phyloP scores from a whole-genome alignment of 2,888 invertebrate genomes.

The Folsomia manolachei region DNA sequence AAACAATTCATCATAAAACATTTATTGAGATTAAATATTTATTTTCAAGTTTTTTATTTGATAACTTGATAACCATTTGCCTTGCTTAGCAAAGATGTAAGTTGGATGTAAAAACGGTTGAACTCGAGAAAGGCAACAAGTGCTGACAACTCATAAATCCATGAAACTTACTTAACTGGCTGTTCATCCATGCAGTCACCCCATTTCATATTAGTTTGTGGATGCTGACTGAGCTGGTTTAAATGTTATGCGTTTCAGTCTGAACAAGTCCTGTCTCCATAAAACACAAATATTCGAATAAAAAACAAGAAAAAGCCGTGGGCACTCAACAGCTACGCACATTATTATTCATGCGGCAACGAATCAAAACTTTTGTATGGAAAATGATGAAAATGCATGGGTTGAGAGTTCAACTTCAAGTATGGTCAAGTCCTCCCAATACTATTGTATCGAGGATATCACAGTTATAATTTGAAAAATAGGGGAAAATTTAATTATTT shows the following conservation, averaged over 20 bases:
- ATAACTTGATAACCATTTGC: too few relatives aligned
- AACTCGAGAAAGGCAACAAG: neutral
- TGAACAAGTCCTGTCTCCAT: conserved; percentile 22
- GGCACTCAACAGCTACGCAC: neutral
- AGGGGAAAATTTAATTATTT: neutral
- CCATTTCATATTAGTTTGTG: too few relatives aligned
- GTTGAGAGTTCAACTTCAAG: neutral
- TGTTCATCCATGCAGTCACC: conserved; percentile 7
- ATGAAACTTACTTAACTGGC: conserved; percentile 12
- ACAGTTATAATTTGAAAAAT: neutral
- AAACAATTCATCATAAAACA: neutral
- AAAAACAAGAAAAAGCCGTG: conserved; percentile 7
- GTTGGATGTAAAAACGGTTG: neutral
- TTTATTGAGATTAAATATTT: too few relatives aligned
- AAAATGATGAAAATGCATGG: too few relatives aligned
- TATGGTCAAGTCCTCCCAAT: too few relatives aligned
- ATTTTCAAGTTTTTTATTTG: too few relatives aligned
- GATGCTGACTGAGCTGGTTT: neutral
- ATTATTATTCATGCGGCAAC: neutral
- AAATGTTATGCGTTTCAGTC: conserved; percentile 1
- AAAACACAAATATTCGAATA: conserved; percentile 21
- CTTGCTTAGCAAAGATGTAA: neutral
- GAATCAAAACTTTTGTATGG: neutral
- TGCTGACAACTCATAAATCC: conserved; percentile 24
- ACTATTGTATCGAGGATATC: too few relatives aligned